Conservation (phyloP, 2,888 invertebrate species). For the Andrena haemorrhoa region DNA sequence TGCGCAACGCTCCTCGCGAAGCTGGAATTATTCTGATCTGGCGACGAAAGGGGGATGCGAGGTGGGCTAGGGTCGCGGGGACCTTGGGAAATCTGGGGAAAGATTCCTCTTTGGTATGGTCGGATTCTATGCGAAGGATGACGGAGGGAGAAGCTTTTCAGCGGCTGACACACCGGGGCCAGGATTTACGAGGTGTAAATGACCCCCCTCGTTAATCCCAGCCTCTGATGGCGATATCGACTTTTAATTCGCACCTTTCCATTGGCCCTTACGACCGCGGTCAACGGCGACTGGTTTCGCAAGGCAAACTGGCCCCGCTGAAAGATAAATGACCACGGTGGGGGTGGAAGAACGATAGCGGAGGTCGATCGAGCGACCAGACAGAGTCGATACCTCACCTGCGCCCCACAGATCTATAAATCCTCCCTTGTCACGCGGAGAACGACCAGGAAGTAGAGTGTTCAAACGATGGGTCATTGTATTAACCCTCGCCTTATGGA, state of each 20-base stretch:
- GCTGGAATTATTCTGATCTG: no score
- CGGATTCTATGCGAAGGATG: no score
- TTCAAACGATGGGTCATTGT: neutral
- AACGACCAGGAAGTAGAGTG: neutral
- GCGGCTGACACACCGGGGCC: no score
- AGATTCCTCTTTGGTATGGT: no score
- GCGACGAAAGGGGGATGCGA: no score
- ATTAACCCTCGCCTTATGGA: no score
- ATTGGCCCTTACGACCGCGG: neutral
- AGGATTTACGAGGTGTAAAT: conserved; percentile 20
- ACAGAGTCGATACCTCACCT: conserved; percentile 19
- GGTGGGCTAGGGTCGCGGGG: no score
- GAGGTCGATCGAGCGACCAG: conserved; percentile 7
- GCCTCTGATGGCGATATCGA: conserved; percentile 17
- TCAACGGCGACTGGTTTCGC: neutral
- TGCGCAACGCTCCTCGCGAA: no score
- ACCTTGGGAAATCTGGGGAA: no score
- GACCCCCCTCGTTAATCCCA: conserved; percentile 6
- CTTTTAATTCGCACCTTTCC: conserved; percentile 41
- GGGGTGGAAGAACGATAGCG: conserved; percentile 19
- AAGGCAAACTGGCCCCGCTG: neutral
- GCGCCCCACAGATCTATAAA: conserved; percentile 1
- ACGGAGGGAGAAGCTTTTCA: no score
- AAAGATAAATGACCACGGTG: conserved; percentile 26
- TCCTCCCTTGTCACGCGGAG: neutral